Percentiles rank a stretch among this genome's conserved stretches.
Evolutionary conservation across 2,113 vertebrate genomes (phyloP).

Genomic region (Dromaius novaehollandiae): DNA sequence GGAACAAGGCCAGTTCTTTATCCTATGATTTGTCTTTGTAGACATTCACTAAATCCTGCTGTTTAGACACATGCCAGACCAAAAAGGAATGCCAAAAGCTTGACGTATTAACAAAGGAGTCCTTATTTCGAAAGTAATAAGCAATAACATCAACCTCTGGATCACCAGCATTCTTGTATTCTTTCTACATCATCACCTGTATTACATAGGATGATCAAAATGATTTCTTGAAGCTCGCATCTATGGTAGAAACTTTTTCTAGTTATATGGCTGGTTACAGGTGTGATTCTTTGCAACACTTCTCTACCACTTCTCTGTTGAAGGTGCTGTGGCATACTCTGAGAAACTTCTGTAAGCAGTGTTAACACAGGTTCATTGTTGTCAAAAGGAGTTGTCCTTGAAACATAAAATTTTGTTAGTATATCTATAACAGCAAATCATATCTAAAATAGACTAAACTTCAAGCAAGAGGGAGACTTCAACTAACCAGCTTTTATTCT

Average conservation of each 20-base stretch:
- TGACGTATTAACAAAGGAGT: neutral
- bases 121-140: neutral
- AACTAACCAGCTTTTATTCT: neutral
- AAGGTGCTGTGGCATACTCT: neutral
- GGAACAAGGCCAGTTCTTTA: neutral
- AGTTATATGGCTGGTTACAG: neutral
- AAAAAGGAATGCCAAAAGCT: neutral
- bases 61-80: neutral
- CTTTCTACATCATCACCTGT: neutral
- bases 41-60: neutral
- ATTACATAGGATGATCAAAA: neutral
- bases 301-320: rapidly evolving
- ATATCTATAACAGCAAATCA: neutral
- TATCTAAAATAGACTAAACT: neutral
- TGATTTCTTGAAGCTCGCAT: neutral
- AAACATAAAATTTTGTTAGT: neutral
- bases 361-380: neutral
- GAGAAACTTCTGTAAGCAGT: neutral
- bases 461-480: neutral
- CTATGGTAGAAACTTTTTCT: neutral
- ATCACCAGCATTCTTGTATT: neutral
- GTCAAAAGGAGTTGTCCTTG: neutral
- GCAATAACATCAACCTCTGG: neutral
- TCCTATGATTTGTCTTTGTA: neutral
- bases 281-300: neutral